Evolutionary conservation across 2,797 vertebrate genomes (phyloP).

Genomic region (Chelidonichthys spinosus): DNA sequence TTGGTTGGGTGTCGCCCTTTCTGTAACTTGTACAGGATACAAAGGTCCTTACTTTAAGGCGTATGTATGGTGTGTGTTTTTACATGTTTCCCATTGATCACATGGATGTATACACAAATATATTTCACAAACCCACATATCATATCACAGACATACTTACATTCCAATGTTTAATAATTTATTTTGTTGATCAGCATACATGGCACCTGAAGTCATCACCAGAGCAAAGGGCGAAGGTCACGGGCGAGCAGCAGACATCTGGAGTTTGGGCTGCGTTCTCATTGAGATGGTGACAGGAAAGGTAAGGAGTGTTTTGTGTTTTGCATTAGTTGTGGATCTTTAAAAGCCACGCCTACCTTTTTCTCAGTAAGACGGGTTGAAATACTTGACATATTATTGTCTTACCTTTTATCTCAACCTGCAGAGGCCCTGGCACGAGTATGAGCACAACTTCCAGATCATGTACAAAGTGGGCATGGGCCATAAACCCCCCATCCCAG

Average conservation of each 20-base stretch:
- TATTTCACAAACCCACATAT: background rate
- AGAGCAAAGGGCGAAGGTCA: constrained; percentile 98
- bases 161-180: background rate
- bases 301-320: constrained; percentile 76
- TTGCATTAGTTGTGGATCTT: background rate
- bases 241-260: constrained; percentile 96
- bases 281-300: constrained; percentile 99
- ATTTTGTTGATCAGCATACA: constrained; percentile 87
- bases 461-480: constrained; percentile 99
- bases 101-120: background rate
- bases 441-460: constrained; percentile 99
- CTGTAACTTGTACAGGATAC: background rate
- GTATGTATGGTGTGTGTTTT: background rate
- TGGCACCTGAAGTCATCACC: constrained; percentile 99
- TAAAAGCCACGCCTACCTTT: background rate
- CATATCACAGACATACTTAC: background rate
- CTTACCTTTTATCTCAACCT: constrained; percentile 23
- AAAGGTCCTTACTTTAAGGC: background rate
- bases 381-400: background rate
- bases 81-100: background rate
- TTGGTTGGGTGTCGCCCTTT: background rate
- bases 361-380: background rate
- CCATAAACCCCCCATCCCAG: constrained; percentile 96
- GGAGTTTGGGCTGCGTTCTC: constrained; percentile 98
- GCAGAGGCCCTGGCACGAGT: constrained; percentile 98